phyloP scores from a whole-genome alignment of 92 coral and sea anemone species.

The Meandrina meandrites region DNA sequence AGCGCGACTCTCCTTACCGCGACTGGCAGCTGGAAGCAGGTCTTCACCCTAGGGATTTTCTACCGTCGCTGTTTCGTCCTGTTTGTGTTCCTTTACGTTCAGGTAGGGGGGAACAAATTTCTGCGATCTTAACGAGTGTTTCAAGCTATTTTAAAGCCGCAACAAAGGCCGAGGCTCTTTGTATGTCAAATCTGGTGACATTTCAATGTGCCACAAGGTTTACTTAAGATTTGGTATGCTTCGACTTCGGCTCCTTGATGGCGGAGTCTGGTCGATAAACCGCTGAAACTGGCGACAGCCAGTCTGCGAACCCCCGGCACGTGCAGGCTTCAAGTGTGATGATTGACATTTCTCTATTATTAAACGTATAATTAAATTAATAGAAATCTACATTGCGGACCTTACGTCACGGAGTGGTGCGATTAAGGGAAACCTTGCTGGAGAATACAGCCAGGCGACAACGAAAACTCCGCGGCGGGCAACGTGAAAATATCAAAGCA shows the following conservation, averaged over 20 bases:
- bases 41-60: constrained; percentile 78
- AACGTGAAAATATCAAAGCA: constrained; percentile 1
- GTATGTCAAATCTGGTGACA: constrained; percentile 33
- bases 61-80: constrained; percentile 13
- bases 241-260: constrained; percentile 61
- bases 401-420: constrained; percentile 70
- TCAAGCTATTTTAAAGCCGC: constrained; percentile 22
- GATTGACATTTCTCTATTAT: constrained; percentile 91
- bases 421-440: constrained; percentile 20
- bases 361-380: constrained; percentile 87
- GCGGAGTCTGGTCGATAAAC: constrained; percentile 70
- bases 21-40: constrained; percentile 80
- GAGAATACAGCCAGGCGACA: background rate
- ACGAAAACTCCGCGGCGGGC: background rate
- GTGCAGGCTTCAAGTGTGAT: constrained; percentile 63
- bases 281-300: constrained; percentile 81
- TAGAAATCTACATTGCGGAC: constrained; percentile 73
- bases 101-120: constrained; percentile 24
- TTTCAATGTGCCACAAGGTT: constrained; percentile 44
- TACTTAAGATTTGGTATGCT: constrained; percentile 58
- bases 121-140: constrained; percentile 15
- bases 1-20: constrained; percentile 69
- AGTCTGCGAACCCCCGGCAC: constrained; percentile 84
- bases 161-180: background rate
- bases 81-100: constrained; percentile 33